These are phyloP conservation scores for Macropis europaea DNA, from an alignment of 2,888 invertebrate genomes.

Conservation along the genomic window DNA sequence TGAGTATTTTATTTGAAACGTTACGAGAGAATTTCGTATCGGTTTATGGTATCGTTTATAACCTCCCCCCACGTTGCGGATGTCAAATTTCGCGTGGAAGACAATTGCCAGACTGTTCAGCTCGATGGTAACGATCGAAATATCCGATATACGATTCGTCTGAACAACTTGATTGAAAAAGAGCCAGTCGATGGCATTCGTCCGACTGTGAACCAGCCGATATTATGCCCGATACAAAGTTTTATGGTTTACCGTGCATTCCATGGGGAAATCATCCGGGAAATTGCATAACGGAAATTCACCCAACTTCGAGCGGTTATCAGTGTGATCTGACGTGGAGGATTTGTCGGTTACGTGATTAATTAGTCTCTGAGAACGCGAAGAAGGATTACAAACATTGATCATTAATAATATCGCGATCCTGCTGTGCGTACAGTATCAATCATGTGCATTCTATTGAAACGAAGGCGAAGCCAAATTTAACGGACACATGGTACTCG, in stretches of 20 bases:
- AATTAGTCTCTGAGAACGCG: conserved; percentile 32
- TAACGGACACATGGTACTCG: no score
- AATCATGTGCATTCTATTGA: background rate
- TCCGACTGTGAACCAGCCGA: conserved; percentile 8
- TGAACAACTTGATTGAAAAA: conserved; percentile 33
- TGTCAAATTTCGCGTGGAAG: background rate
- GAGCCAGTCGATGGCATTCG: conserved; percentile 19
- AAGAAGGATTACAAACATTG: conserved; percentile 41
- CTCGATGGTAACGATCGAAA: conserved; percentile 10
- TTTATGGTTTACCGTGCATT: conserved; percentile 41
- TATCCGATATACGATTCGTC: conserved; percentile 22
- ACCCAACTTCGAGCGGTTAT: conserved; percentile 47
- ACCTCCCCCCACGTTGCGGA: background rate
- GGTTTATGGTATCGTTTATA: background rate
- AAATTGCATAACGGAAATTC: conserved; percentile 57
- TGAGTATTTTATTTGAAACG: no score
- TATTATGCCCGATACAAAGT: conserved; percentile 47
- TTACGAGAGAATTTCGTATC: no score
- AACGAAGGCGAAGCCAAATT: no score
- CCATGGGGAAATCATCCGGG: conserved; percentile 60
- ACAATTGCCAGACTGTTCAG: background rate
- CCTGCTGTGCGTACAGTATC: background rate
- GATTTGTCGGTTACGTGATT: conserved; percentile 47
- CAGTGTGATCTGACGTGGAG: conserved; percentile 5
- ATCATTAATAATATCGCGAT: conserved; percentile 37